Conservation (phyloP, 1,140 invertebrate species). For the Bombyx mori region DNA sequence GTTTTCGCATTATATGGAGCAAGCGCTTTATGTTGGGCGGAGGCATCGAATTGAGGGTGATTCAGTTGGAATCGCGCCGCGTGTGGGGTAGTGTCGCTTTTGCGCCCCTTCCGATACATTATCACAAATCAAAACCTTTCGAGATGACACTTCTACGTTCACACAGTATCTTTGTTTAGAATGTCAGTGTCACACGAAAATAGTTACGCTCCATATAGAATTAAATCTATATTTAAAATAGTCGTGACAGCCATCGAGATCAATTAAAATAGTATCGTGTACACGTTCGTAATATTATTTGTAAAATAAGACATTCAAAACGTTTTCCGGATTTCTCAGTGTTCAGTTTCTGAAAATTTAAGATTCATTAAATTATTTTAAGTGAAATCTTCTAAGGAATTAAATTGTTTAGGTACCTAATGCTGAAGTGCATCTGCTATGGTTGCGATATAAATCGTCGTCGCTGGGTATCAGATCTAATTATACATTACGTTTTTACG, state of each 20-base stretch:
- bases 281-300: too few species aligned
- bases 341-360: too few species aligned
- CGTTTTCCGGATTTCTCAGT: too few species aligned
- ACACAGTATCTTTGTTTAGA: conserved; percentile 35
- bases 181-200: conserved; percentile 19
- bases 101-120: conserved; percentile 43
- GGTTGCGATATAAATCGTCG: conserved; percentile 57
- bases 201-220: conserved; percentile 1
- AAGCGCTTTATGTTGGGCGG: conserved; percentile 67
- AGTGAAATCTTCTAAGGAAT: conserved; percentile 22
- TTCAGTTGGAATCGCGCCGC: conserved; percentile 63
- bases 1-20: conserved; percentile 30
- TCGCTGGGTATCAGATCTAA: conserved; percentile 42
- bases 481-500: conserved; percentile 11
- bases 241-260: conserved; percentile 27
- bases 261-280: conserved; percentile 26
- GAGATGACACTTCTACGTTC: conserved; percentile 48
- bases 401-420: conserved; percentile 42
- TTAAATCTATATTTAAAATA: conserved; percentile 9
- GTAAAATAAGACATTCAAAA: too few species aligned
- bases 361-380: conserved; percentile 6
- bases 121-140: conserved; percentile 54
- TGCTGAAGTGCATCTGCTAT: conserved; percentile 53
- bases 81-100: conserved; percentile 47
- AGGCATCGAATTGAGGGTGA: conserved; percentile 63